A percentile compares a stretch with the other conserved stretches of the same genome.
These are phyloP conservation scores for Actenoides hombroni DNA, from an alignment of 2,113 vertebrate genomes.

Conservation along the genomic window DNA sequence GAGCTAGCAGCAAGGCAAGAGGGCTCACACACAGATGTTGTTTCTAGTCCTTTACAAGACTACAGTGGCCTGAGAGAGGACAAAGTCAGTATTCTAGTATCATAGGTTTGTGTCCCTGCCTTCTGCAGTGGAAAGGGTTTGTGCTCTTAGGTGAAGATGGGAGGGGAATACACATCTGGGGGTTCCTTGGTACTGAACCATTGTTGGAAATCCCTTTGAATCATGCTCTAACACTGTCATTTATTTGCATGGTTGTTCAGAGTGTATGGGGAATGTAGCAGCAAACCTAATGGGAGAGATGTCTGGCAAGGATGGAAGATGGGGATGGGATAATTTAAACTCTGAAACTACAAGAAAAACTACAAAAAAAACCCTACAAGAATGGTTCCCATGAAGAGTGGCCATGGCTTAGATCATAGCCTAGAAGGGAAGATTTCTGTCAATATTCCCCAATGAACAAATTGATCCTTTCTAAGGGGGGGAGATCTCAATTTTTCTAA, in stretches of 20 bases:
- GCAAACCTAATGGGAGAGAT: not conserved
- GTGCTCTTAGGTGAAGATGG: not conserved
- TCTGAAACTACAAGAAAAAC: no score
- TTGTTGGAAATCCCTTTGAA: not conserved
- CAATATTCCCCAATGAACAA: not conserved
- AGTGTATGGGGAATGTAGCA: not conserved
- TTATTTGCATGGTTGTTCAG: not conserved
- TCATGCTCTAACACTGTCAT: no score
- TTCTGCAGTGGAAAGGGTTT: not conserved
- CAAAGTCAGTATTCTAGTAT: not conserved
- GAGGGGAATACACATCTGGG: not conserved
- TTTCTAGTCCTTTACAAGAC: not conserved
- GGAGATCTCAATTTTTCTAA: not conserved
- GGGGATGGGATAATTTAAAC: not conserved
- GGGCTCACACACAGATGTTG: not conserved
- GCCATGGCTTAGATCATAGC: not conserved
- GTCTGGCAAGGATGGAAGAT: not conserved
- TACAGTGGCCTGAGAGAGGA: not conserved
- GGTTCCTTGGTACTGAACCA: not conserved
- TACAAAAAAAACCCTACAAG: not conserved
- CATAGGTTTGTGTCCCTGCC: not conserved
- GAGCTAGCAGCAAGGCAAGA: not conserved
- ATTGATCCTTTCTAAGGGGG: not conserved
- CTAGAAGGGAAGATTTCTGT: not conserved
- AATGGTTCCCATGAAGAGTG: not conserved